phyloP scores from a whole-genome alignment of 2,888 invertebrate species.

The Oegoconia quadripuncta region DNA sequence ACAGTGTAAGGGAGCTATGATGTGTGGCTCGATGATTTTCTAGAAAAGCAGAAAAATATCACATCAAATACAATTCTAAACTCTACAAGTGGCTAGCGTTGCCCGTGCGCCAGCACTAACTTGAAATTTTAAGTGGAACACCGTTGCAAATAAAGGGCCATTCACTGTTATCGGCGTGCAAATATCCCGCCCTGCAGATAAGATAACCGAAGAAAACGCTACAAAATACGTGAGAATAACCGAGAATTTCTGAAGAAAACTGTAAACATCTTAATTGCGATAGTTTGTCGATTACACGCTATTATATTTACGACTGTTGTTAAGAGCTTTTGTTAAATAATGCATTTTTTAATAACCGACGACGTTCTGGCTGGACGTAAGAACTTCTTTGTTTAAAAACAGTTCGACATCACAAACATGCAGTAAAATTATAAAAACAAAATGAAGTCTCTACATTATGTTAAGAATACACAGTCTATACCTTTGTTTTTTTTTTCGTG shows the following conservation, averaged over 20 bases:
- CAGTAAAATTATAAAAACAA: no score
- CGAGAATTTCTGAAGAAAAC: conserved; percentile 38
- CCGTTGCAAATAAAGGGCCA: conserved; percentile 62
- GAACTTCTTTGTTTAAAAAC: no score
- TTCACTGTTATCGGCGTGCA: conserved; percentile 67
- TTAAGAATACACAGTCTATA: no score
- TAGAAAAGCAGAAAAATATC: no score
- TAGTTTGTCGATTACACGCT: conserved; percentile 32
- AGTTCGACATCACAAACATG: no score
- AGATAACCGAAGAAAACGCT: conserved; percentile 54
- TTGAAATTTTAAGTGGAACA: conserved; percentile 24
- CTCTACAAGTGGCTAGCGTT: neutral
- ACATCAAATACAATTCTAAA: neutral
- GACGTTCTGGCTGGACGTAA: no score
- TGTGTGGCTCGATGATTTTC: no score
- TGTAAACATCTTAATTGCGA: conserved; percentile 37
- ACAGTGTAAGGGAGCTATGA: no score
- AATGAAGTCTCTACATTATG: no score
- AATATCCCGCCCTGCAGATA: conserved; percentile 71
- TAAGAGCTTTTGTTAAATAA: conserved; percentile 1
- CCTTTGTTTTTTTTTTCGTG: no score
- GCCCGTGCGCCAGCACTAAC: neutral
- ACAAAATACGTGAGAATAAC: conserved; percentile 51
- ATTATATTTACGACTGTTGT: conserved; percentile 3
- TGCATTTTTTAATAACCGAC: no score